A percentile compares a stretch with the other conserved stretches of the same genome.
Conservation (phyloP, 2,797 vertebrate genomes). For the Tachyglossus aculeatus region DNA sequence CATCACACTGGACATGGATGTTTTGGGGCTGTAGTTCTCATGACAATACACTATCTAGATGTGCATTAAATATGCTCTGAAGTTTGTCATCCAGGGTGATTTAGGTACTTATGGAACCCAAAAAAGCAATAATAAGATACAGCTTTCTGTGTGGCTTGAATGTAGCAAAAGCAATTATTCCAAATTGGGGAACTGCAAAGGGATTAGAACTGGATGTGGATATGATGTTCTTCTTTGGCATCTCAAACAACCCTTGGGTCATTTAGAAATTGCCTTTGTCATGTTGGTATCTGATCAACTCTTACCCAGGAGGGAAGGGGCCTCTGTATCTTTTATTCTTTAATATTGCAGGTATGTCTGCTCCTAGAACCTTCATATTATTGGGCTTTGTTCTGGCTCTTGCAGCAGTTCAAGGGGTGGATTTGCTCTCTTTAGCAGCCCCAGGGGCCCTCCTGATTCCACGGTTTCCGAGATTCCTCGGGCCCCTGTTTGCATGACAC, state of each 20-base stretch:
- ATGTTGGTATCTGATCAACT: neutral
- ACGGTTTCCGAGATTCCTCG: too few species aligned
- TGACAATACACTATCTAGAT: accelerated
- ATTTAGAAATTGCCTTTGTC: neutral
- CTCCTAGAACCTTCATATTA: neutral
- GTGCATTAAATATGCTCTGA: neutral
- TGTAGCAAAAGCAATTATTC: neutral
- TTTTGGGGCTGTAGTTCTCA: neutral
- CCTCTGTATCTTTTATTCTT: neutral
- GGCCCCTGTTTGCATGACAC: too few species aligned
- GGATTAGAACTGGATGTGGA: too few species aligned
- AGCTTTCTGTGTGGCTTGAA: neutral
- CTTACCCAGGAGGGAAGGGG: neutral
- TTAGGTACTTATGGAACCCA: neutral
- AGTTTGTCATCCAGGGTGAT: neutral
- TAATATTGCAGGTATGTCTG: accelerated
- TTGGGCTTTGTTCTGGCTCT: neutral
- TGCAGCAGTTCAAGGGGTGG: too few species aligned
- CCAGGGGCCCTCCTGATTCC: too few species aligned
- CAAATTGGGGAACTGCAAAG: neutral
- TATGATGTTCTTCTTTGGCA: neutral
- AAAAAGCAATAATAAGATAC: neutral
- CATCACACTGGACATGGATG: too few species aligned
- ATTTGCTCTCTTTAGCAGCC: too few species aligned
- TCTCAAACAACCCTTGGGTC: neutral